Evolutionary conservation across 2,888 invertebrate species (phyloP).

Genomic region (Rutpela maculata): DNA sequence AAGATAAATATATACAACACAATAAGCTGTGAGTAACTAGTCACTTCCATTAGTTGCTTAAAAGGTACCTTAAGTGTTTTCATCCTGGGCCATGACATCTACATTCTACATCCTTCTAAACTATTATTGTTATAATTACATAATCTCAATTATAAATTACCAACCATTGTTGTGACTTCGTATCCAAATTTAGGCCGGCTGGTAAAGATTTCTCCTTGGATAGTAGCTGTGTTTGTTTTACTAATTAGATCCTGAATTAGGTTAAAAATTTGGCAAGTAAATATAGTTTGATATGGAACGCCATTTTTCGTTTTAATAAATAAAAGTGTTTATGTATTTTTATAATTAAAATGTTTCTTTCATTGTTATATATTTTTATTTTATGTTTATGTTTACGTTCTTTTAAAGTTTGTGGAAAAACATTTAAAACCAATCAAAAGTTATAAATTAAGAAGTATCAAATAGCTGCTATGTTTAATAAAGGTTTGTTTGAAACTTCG

Average conservation of each 20-base stretch:
- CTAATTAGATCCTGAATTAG: not conserved
- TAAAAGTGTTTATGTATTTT: too few species aligned
- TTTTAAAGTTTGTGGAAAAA: too few species aligned
- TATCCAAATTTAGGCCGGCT: not conserved
- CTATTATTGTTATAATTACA: not conserved
- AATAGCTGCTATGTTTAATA: too few species aligned
- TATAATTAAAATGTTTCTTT: too few species aligned
- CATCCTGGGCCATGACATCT: not conserved
- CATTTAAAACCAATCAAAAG: too few species aligned
- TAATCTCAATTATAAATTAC: slow-evolving; percentile 7
- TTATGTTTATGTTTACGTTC: too few species aligned
- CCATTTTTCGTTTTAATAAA: too few species aligned
- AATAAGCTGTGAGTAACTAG: not conserved
- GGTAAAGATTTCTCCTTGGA: not conserved
- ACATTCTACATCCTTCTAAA: not conserved
- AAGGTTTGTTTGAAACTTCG: too few species aligned
- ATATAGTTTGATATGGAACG: too few species aligned
- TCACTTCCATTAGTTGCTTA: not conserved
- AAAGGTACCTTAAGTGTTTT: not conserved
- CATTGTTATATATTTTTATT: too few species aligned
- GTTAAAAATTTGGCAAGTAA: not conserved
- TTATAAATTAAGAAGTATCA: too few species aligned
- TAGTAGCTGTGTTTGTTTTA: not conserved
- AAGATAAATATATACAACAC: not conserved
- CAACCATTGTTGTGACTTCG: not conserved